Conservation (phyloP, 30 jellyfish, hydroid and myxozoan species). For the Chrysaora quinquecirrha region DNA sequence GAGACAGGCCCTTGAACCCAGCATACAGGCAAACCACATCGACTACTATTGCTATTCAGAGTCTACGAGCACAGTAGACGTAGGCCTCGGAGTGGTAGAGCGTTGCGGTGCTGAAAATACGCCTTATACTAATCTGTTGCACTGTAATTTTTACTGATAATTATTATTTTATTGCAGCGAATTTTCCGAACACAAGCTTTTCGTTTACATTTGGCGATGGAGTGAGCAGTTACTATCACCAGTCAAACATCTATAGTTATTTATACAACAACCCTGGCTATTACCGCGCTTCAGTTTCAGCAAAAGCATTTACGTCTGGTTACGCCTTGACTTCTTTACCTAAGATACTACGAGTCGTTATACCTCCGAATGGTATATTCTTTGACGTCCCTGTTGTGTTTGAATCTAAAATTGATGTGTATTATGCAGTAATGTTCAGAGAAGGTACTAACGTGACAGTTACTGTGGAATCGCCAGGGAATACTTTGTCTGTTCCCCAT, state of each 20-base stretch:
- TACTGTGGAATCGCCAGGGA: slow-evolving; percentile 11
- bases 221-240: not conserved
- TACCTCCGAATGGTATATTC: slow-evolving; percentile 26
- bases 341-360: slow-evolving; percentile 37
- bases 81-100: too few species aligned
- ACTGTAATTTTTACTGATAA: too few species aligned
- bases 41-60: too few species aligned
- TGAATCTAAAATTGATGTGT: not conserved
- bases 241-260: slow-evolving; percentile 1
- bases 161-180: slow-evolving; percentile 5
- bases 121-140: too few species aligned
- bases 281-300: slow-evolving; percentile 28
- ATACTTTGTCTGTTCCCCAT: not conserved
- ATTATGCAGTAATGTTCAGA: slow-evolving; percentile 14
- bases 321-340: not conserved
- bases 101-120: too few species aligned
- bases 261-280: slow-evolving; percentile 36
- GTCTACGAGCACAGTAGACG: too few species aligned
- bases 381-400: slow-evolving; percentile 7
- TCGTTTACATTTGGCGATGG: slow-evolving; percentile 49
- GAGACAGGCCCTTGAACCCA: too few species aligned
- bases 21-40: too few species aligned
- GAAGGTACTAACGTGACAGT: slow-evolving; percentile 58
- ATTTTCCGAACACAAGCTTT: not conserved
- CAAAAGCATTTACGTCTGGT: not conserved